These are phyloP conservation scores for Monopterus albus DNA, from an alignment of 2,113 vertebrate genomes.

Conservation along the genomic window DNA sequence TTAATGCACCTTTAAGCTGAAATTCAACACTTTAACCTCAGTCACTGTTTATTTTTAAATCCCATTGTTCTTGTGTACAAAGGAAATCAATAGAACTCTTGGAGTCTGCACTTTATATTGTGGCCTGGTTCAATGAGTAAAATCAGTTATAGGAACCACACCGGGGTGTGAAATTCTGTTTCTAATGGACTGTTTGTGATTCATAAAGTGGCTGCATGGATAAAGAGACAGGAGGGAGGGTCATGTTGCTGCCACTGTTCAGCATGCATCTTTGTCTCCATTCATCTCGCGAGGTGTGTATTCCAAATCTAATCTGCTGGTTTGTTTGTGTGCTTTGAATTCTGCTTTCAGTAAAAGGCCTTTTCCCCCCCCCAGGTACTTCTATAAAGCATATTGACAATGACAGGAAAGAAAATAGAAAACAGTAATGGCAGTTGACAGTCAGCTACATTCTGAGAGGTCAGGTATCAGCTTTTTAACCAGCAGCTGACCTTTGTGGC, in stretches of 20 bases:
- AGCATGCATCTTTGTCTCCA: constrained; percentile 21
- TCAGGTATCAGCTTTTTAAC: too few relatives aligned
- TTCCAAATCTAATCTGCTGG: constrained; percentile 2
- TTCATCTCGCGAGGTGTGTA: constrained; percentile 22
- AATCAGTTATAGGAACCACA: neutral
- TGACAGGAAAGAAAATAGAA: neutral
- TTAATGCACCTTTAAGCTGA: neutral
- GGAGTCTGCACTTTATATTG: constrained; percentile 23
- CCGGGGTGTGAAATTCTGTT: constrained; percentile 7
- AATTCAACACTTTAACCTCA: constrained; percentile 40
- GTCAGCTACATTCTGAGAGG: too few relatives aligned
- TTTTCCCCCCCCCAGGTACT: too few relatives aligned
- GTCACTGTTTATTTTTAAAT: constrained; percentile 29
- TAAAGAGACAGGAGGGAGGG: neutral
- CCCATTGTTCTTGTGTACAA: constrained; percentile 43
- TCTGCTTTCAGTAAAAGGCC: too few relatives aligned
- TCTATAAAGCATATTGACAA: neutral
- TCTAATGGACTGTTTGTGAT: constrained; percentile 7
- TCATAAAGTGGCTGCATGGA: neutral
- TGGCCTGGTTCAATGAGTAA: neutral
- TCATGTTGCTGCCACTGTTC: neutral
- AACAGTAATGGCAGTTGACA: neutral
- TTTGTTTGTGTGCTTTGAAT: constrained; percentile 12
- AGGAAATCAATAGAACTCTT: constrained; percentile 44
- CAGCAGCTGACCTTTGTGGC: too few relatives aligned